phyloP scores from a whole-genome alignment of 2,113 vertebrate genomes.

The Pygoscelis antarcticus region DNA sequence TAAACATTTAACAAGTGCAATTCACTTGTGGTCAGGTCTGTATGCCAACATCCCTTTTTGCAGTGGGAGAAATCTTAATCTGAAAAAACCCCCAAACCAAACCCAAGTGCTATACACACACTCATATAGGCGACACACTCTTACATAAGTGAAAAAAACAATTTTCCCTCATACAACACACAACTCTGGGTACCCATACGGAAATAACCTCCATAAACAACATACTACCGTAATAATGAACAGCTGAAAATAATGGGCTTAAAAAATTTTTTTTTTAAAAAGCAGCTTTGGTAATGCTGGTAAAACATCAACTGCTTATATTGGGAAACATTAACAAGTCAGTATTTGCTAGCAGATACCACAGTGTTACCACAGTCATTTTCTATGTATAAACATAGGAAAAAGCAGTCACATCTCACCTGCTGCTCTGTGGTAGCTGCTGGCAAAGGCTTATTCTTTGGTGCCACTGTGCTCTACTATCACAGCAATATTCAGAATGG shows the following conservation, averaged over 20 bases:
- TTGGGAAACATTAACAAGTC: background rate
- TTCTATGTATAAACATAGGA: background rate
- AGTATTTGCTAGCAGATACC: background rate
- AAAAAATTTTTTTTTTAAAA: background rate
- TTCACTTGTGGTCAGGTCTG: background rate
- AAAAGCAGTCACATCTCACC: background rate
- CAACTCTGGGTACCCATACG: background rate
- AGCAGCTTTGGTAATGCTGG: background rate
- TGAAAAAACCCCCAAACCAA: background rate
- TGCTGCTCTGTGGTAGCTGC: background rate
- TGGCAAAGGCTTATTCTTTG: background rate
- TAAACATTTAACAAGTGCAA: constrained; percentile 3
- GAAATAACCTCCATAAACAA: background rate
- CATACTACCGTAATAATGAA: background rate
- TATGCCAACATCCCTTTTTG: background rate
- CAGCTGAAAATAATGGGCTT: background rate
- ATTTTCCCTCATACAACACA: background rate
- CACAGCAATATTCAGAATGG: background rate
- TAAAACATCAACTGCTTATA: background rate
- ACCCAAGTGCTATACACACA: background rate
- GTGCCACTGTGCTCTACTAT: background rate
- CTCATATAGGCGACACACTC: background rate
- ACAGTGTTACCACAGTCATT: background rate
- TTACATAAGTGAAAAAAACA: background rate
- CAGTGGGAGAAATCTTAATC: background rate